Conservation (phyloP, 2,113 vertebrate species). For the Capra hircus region DNA sequence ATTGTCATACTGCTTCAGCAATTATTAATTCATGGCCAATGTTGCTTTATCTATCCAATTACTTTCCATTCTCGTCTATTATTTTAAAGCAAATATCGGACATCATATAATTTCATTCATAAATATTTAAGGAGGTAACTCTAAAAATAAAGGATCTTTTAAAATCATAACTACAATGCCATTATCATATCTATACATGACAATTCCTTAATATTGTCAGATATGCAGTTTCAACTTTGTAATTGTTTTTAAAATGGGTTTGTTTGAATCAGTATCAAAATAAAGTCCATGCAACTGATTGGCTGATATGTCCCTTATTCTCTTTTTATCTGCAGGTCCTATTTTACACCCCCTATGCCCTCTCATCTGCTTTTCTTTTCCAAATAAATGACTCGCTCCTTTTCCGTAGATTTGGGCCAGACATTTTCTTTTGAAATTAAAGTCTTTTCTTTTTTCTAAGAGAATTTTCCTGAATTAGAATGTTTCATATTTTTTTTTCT, state of each 20-base stretch:
- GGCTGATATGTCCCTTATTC: background rate
- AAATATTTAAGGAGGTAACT: background rate
- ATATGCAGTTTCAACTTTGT: background rate
- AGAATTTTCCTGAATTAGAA: background rate
- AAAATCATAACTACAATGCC: background rate
- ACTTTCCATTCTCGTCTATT: background rate
- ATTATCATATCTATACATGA: background rate
- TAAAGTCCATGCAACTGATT: background rate
- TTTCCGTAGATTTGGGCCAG: background rate
- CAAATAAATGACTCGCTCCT: background rate
- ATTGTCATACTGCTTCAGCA: background rate
- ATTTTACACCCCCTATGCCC: fast-evolving
- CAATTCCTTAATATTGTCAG: background rate
- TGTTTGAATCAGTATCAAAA: background rate
- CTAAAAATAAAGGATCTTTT: background rate
- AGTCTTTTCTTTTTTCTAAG: background rate
- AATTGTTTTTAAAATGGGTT: background rate
- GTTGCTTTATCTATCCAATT: background rate
- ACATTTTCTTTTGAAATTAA: background rate
- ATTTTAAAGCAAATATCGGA: background rate
- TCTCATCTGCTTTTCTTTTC: background rate
- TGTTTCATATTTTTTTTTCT: background rate
- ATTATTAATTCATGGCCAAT: background rate
- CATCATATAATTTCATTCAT: background rate
- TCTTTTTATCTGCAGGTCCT: background rate